phyloP scores from a whole-genome alignment of 2,888 invertebrate genomes.

The Pyrochroa serraticornis region DNA sequence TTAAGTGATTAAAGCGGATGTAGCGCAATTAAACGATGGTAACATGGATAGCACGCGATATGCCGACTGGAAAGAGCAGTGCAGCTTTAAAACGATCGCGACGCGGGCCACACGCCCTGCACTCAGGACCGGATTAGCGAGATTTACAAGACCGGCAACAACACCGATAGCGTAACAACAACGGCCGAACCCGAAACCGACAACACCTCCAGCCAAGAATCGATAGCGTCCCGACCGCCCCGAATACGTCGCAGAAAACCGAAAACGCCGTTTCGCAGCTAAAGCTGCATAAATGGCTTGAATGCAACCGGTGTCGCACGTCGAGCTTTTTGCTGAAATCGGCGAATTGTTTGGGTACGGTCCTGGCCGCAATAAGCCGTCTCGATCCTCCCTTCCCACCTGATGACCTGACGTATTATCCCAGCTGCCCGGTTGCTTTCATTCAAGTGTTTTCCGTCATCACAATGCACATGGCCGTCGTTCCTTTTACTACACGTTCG shows the following conservation, averaged over 20 bases:
- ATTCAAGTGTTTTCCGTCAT: conserved; percentile 40
- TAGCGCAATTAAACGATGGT: conserved; percentile 45
- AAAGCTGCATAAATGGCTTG: no score
- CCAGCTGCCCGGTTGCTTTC: conserved; percentile 42
- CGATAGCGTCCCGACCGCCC: background rate
- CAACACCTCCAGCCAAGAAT: background rate
- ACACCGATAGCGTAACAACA: background rate
- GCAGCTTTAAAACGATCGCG: conserved; percentile 47
- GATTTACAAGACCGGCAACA: conserved; percentile 8
- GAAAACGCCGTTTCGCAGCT: background rate
- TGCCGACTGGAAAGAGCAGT: conserved; percentile 39
- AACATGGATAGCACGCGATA: conserved; percentile 42
- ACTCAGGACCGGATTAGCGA: conserved; percentile 41
- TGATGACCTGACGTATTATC: conserved; percentile 44
- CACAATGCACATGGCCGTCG: conserved; percentile 20
- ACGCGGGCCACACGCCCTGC: conserved; percentile 46
- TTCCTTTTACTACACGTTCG: conserved; percentile 7
- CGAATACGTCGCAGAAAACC: background rate
- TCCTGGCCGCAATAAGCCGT: conserved; percentile 28
- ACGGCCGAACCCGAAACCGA: background rate
- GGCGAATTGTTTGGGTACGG: conserved; percentile 10
- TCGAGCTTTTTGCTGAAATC: background rate
- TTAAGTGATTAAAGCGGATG: conserved; percentile 47
- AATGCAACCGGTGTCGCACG: no score
- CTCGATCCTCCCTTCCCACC: conserved; percentile 33